Evolutionary conservation across 2,113 vertebrate genomes (phyloP).

Genomic region (Mirounga angustirostris): DNA sequence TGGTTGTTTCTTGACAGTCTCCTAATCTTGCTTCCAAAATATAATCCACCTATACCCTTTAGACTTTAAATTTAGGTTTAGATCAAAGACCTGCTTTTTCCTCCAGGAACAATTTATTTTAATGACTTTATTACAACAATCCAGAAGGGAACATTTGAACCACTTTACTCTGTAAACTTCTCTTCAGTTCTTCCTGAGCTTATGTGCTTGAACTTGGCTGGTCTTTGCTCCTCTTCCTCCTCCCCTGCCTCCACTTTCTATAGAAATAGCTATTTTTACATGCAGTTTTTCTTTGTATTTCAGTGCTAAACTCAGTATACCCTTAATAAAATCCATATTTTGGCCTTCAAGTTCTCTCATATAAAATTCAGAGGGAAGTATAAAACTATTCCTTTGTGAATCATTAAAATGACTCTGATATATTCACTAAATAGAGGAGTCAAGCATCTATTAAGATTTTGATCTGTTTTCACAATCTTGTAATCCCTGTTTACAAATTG

Average conservation of each 20-base stretch:
- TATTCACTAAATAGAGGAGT: not conserved
- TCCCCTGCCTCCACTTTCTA: not conserved
- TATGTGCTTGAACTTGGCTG: not conserved
- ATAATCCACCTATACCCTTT: not conserved
- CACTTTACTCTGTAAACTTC: not conserved
- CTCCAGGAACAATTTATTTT: constrained; percentile 10
- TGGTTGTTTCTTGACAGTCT: not conserved
- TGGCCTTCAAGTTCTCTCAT: not conserved
- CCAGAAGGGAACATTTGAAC: not conserved
- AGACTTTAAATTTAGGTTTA: not conserved
- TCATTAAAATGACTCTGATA: not conserved
- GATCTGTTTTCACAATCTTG: not conserved
- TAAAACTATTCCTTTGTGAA: not conserved
- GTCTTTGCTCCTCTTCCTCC: not conserved
- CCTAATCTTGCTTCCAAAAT: constrained; percentile 1
- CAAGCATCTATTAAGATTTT: constrained; percentile 1
- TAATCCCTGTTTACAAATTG: not conserved
- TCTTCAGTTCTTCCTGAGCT: not conserved
- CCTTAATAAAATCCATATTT: not conserved
- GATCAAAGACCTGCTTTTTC: not conserved
- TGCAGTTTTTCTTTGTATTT: not conserved
- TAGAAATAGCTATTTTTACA: not conserved
- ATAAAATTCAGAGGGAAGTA: not conserved
- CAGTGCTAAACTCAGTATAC: not conserved
- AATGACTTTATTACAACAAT: not conserved